Percentiles rank a stretch among this genome's conserved stretches.
These are phyloP conservation scores for Chrysotoxum bicinctum DNA, from an alignment of 2,888 invertebrate genomes.

Conservation along the genomic window DNA sequence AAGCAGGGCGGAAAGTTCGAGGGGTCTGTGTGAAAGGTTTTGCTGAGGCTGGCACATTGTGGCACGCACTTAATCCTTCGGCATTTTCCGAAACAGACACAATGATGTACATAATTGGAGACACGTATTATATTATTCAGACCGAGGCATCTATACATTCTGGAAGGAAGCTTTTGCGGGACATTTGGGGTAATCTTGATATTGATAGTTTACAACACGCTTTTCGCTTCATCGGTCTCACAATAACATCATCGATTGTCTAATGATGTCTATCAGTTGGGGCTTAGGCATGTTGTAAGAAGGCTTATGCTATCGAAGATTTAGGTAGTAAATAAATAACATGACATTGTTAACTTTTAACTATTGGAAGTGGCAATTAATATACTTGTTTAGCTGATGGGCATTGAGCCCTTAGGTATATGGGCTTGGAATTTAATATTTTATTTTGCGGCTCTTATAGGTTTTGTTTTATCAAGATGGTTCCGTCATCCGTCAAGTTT, in stretches of 20 bases:
- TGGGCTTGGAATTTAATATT: background rate
- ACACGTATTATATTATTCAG: conserved; percentile 40
- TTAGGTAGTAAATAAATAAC: background rate
- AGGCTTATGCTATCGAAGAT: background rate
- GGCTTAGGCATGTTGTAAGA: conserved; percentile 9
- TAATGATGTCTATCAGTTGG: conserved; percentile 45
- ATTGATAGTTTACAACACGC: conserved; percentile 49
- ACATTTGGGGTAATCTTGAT: conserved; percentile 44
- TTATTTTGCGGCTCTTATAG: too few relatives aligned
- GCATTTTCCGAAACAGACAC: conserved; percentile 43
- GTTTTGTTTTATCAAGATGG: too few relatives aligned
- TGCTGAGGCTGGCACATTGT: conserved; percentile 60
- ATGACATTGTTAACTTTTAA: background rate
- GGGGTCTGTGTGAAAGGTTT: conserved; percentile 21
- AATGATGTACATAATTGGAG: conserved; percentile 56
- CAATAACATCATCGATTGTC: conserved; percentile 48
- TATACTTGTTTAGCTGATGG: background rate
- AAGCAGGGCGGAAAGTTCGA: background rate
- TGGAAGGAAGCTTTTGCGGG: conserved; percentile 28
- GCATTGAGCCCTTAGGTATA: background rate
- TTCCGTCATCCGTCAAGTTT: too few relatives aligned
- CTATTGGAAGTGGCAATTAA: background rate
- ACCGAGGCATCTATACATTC: background rate
- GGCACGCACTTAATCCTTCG: conserved; percentile 69
- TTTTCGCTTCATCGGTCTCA: conserved; percentile 46